Conservation (phyloP, 2,113 vertebrate species). For the Psephotus haematonotus region DNA sequence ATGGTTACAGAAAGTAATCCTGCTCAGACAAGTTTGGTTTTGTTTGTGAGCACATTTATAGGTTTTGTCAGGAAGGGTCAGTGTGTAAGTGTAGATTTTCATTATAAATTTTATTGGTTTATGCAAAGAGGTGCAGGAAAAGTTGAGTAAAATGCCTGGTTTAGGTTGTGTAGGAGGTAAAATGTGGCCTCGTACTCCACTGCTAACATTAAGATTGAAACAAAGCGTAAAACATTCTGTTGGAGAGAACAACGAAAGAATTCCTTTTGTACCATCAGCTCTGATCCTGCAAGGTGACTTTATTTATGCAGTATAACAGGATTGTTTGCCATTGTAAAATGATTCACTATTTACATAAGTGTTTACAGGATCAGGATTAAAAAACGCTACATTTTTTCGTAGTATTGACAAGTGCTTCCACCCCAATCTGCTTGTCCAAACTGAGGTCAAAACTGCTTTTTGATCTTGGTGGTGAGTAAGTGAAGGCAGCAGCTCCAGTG, state of each 20-base stretch:
- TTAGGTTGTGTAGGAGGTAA: neutral
- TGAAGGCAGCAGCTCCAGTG: neutral
- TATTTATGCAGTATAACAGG: neutral
- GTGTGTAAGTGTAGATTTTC: neutral
- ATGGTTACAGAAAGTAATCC: neutral
- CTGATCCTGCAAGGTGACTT: neutral
- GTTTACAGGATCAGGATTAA: neutral
- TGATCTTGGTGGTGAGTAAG: accelerated
- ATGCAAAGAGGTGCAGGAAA: accelerated
- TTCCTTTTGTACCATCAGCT: neutral
- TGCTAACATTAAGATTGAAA: neutral
- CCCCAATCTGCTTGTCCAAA: neutral
- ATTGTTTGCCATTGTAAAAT: neutral
- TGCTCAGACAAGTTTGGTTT: neutral
- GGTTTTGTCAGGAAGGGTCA: neutral
- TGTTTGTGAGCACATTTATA: neutral
- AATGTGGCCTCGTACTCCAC: neutral
- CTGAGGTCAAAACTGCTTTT: neutral
- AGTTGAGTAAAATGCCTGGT: neutral
- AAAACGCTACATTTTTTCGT: neutral
- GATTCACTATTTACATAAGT: neutral
- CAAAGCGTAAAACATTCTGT: neutral
- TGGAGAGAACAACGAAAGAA: neutral
- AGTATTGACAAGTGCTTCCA: neutral
- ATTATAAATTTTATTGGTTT: neutral